Evolutionary conservation across 2,113 vertebrate genomes (phyloP).

Genomic region (Antigone vipio): DNA sequence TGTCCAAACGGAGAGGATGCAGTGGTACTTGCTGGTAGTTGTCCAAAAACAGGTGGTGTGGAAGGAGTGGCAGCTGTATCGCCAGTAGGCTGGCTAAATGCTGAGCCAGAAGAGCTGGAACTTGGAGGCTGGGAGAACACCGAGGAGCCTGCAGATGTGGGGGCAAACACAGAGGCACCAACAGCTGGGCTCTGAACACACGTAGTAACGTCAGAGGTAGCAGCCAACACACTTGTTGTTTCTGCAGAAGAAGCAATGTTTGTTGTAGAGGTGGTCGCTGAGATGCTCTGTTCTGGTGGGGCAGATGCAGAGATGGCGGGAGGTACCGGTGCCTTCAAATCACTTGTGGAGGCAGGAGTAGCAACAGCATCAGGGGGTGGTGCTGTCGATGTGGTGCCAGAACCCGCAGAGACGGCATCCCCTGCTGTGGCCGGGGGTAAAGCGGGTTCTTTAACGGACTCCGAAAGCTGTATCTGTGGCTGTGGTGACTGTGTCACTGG

Average conservation of each 20-base stretch:
- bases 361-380: not conserved
- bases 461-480: not conserved
- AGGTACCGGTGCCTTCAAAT: not conserved
- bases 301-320: not conserved
- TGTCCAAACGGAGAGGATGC: conserved; percentile 66
- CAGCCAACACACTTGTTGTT: not conserved
- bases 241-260: not conserved
- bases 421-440: not conserved
- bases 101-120: conserved; percentile 63
- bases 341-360: not conserved
- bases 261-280: not conserved
- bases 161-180: conserved; percentile 37
- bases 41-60: conserved; percentile 60
- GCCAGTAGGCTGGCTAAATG: conserved; percentile 68
- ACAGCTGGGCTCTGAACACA: conserved; percentile 7
- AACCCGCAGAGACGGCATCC: not conserved
- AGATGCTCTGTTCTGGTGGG: not conserved
- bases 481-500: not conserved
- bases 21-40: conserved; percentile 49
- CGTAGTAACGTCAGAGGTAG: not conserved
- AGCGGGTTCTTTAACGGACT: not conserved
- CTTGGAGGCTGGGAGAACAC: conserved; percentile 55
- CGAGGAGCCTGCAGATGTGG: conserved; percentile 18
- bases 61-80: conserved; percentile 44
- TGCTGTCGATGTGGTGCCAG: not conserved